phyloP scores from a whole-genome alignment of 92 coral and sea anemone species.

The Plumapathes pennacea region DNA sequence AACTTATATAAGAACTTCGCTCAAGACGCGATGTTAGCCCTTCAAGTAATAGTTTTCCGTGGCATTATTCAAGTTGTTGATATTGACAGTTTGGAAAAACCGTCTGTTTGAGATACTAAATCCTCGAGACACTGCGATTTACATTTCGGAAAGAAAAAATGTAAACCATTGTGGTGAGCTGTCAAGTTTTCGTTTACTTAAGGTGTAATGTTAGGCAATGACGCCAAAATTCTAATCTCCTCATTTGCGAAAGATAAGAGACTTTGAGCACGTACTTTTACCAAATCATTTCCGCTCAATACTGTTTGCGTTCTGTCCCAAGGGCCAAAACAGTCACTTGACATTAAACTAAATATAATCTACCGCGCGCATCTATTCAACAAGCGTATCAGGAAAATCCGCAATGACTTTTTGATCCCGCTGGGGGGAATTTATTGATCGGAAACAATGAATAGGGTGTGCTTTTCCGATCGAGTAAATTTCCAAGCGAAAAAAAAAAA shows the following conservation, averaged over 20 bases:
- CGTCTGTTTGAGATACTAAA: conserved; percentile 69
- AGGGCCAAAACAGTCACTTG: too few species aligned
- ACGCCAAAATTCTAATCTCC: conserved; percentile 88
- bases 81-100: conserved; percentile 64
- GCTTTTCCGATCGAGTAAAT: too few species aligned
- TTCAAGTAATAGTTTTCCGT: too few species aligned
- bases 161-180: conserved; percentile 88
- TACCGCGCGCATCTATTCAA: conserved; percentile 76
- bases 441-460: too few species aligned
- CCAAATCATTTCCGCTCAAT: conserved; percentile 68
- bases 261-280: conserved; percentile 34
- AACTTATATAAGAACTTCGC: too few species aligned
- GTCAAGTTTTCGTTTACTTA: conserved; percentile 79
- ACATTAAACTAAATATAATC: too few species aligned
- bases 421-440: conserved; percentile 61
- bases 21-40: too few species aligned
- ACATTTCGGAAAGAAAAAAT: conserved; percentile 91
- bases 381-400: conserved; percentile 58
- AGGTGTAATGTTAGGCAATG: conserved; percentile 75
- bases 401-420: conserved; percentile 65
- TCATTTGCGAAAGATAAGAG: conserved; percentile 61
- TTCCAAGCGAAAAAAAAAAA: too few species aligned
- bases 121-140: conserved; percentile 80
- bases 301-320: conserved; percentile 38
- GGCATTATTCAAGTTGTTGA: too few species aligned